Base-by-base conservation (phyloP, 2,797 vertebrate species). In the Merluccius polli region DNA sequence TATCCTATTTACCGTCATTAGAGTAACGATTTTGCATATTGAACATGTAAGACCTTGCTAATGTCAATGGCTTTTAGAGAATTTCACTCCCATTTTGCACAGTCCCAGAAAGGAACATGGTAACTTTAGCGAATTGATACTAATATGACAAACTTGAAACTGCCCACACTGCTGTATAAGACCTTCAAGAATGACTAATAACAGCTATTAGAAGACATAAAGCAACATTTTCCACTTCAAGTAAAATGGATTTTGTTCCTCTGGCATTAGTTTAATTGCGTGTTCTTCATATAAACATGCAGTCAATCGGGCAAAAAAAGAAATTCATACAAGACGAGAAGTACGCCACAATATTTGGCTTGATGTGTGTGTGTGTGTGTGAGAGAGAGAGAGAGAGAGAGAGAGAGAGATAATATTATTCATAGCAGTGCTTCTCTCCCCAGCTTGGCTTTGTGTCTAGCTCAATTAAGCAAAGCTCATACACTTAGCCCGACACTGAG, bases 381-480 rank as follows among this genome's bases (percentile, higher is more conserved):
- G 33, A 35, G 33, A 35, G 52, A 59, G 10, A 9, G 6, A 5
- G 21, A 24, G 52, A 8, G 52, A 59, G 11, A 81, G 76, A 75
- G 77, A 73, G 79, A 83, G 81, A 79, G 83, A 24, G 65, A 74
- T 84, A 81, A 83, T 87, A 83, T 90, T 86, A 87, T 89, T 90
- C 83, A 86, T 85, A 81, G 75, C 79, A 87, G 78, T 48, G 77
- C 81, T 87, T 85, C 85, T 86, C 84, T 83, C 83, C 82, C 73
- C 52, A 73, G 80, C 84, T 85, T 83, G 81, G 83, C 85, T 86
- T 87, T 85, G 79, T 86, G 83, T 87, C 87, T 83, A 76, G 81
- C 86, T 87, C 84, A 85, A 85, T 90, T 87, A 90, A 79, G 79
- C 83, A 86, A 84, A 83, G 77, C 77, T 81, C 81, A 82, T 75